A percentile compares a stretch with the other conserved stretches of the same genome.
These are phyloP conservation scores for Anguilla obscura DNA, from an alignment of 2,797 vertebrate genomes.

Conservation along the genomic window DNA sequence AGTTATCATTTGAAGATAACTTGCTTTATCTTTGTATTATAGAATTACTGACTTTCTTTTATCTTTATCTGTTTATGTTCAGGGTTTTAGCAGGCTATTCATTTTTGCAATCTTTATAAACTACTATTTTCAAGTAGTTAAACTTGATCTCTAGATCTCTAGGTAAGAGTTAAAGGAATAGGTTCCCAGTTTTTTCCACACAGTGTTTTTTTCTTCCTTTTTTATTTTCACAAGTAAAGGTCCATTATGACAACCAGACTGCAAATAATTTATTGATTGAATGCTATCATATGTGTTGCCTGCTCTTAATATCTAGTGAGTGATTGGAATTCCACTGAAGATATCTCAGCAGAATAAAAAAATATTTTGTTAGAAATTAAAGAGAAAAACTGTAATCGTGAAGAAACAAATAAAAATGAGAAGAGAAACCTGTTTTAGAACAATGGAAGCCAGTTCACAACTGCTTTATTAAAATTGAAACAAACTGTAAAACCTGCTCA, in stretches of 20 bases:
- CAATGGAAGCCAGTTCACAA: too few relatives aligned
- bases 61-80: background rate
- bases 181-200: background rate
- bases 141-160: background rate
- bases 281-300: background rate
- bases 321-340: conserved; percentile 57
- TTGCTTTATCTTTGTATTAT: background rate
- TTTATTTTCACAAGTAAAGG: background rate
- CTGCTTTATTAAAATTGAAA: too few relatives aligned
- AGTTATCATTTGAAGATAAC: background rate
- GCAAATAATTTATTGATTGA: background rate
- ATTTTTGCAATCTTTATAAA: background rate
- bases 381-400: too few relatives aligned
- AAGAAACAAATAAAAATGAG: too few relatives aligned
- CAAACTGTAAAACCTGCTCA: too few relatives aligned
- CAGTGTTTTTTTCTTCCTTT: background rate
- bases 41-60: background rate
- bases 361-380: conserved; percentile 20
- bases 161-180: background rate
- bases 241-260: background rate
- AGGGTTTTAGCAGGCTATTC: background rate
- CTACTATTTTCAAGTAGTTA: background rate
- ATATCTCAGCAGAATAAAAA: conserved; percentile 71
- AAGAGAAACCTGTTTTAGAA: too few relatives aligned
- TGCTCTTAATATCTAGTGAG: background rate